Evolutionary conservation across 2,797 vertebrate species (phyloP).

Genomic region (Myoxocephalus aenaeus): DNA sequence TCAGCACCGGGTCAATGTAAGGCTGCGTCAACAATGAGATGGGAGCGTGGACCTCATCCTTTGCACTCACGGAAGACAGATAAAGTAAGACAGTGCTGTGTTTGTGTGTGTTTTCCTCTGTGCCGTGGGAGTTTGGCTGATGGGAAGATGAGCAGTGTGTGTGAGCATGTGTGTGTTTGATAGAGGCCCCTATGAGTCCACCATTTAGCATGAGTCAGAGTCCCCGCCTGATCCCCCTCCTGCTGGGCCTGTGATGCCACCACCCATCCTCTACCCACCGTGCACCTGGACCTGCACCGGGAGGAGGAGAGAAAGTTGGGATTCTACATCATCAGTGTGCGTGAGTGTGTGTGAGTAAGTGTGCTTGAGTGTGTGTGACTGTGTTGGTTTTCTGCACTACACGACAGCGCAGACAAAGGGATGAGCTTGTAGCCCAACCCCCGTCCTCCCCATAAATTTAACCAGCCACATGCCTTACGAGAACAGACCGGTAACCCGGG

Average conservation of each 20-base stretch:
- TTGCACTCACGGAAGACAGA: slow-evolving; percentile 54
- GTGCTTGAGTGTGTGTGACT: slow-evolving; percentile 62
- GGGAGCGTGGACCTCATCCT: slow-evolving; percentile 52
- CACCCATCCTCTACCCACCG: slow-evolving; percentile 83
- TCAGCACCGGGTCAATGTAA: slow-evolving; percentile 72
- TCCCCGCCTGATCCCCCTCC: slow-evolving; percentile 75
- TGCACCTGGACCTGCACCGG: slow-evolving; percentile 81
- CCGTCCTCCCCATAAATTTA: slow-evolving; percentile 82
- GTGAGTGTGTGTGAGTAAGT: slow-evolving; percentile 60
- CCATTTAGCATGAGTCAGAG: slow-evolving; percentile 78
- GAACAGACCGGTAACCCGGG: slow-evolving; percentile 75
- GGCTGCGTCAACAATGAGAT: slow-evolving; percentile 46
- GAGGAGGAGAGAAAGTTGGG: slow-evolving; percentile 65
- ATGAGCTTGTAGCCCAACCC: slow-evolving; percentile 76
- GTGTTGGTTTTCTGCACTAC: slow-evolving; percentile 76
- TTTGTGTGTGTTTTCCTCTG: slow-evolving; percentile 66
- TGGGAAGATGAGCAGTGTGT: slow-evolving; percentile 60
- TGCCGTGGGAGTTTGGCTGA: slow-evolving; percentile 70
- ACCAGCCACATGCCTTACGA: slow-evolving; percentile 81
- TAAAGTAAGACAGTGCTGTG: slow-evolving; percentile 52
- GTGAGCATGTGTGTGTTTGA: slow-evolving; percentile 52
- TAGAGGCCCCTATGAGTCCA: slow-evolving; percentile 72
- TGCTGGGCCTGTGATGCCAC: slow-evolving; percentile 85
- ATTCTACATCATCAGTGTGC: slow-evolving; percentile 68
- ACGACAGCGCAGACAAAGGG: slow-evolving; percentile 79